Evolutionary conservation across 2,113 vertebrate species (phyloP).

Genomic region (Dasyprocta punctata): DNA sequence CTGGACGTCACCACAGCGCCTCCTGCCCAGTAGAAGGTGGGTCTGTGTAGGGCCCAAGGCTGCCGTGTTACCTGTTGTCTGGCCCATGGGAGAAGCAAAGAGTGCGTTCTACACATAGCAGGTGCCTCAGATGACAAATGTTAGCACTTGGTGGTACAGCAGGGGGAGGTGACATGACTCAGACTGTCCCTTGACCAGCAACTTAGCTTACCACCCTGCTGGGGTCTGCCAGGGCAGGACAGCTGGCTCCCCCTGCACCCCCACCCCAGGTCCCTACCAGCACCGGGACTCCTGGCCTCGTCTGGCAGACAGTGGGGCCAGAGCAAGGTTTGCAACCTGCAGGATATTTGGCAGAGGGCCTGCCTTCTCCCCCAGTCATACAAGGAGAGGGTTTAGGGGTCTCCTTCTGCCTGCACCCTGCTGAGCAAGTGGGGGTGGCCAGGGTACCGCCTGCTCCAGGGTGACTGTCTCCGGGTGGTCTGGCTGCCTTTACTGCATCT

Average conservation of each 20-base stretch:
- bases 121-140: background rate
- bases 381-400: background rate
- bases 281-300: background rate
- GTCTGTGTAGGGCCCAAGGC: accelerated
- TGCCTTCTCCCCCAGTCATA: background rate
- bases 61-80: background rate
- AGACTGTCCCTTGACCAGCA: background rate
- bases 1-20: background rate
- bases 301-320: background rate
- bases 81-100: background rate
- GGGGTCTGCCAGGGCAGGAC: background rate
- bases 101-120: background rate
- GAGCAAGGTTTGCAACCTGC: background rate
- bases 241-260: background rate
- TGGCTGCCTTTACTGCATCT: background rate
- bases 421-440: background rate
- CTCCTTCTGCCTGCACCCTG: background rate
- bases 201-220: background rate
- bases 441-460: background rate
- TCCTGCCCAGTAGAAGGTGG: background rate
- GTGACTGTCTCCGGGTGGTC: background rate
- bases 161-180: background rate
- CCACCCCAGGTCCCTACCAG: background rate
- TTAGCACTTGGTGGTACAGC: background rate
- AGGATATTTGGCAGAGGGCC: background rate